Conservation (phyloP, 2,888 invertebrate genomes). For the Hydroisotoma schaefferi region DNA sequence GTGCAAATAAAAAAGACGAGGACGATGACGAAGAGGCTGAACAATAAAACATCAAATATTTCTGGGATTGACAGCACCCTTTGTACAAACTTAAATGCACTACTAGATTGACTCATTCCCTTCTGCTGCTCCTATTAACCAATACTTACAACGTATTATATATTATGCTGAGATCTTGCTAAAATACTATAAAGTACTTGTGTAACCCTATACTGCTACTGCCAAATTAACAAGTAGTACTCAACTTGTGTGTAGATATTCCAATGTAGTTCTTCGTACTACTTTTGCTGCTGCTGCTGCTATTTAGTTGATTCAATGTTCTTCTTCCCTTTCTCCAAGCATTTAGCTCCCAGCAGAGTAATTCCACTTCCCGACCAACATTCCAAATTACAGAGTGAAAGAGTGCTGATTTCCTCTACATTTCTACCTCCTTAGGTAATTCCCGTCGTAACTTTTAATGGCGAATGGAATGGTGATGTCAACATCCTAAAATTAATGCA, state of each 20-base stretch:
- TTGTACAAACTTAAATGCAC: neutral
- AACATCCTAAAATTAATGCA: slow-evolving; percentile 12
- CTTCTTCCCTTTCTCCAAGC: no score
- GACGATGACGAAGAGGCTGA: no score
- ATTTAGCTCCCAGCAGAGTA: slow-evolving; percentile 3
- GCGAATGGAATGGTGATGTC: slow-evolving; percentile 2
- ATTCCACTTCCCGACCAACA: slow-evolving; percentile 8
- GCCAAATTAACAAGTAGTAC: no score
- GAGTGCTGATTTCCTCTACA: slow-evolving; percentile 16
- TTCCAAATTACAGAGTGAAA: slow-evolving; percentile 16
- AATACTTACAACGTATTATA: neutral
- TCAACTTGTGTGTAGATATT: no score
- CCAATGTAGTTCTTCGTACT: no score
- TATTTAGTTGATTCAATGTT: no score
- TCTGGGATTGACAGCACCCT: slow-evolving; percentile 13
- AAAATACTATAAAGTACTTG: no score
- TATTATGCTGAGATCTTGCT: no score
- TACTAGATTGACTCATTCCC: neutral
- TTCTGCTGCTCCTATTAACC: neutral
- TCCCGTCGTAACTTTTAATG: slow-evolving; percentile 15
- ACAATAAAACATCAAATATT: slow-evolving; percentile 17
- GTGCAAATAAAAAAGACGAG: slow-evolving; percentile 17
- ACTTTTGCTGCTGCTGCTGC: no score
- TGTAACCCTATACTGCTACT: no score
- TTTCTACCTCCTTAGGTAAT: slow-evolving; percentile 6